Evolutionary conservation across 2,797 vertebrate genomes (phyloP).

Genomic region (Molossus molossus): DNA sequence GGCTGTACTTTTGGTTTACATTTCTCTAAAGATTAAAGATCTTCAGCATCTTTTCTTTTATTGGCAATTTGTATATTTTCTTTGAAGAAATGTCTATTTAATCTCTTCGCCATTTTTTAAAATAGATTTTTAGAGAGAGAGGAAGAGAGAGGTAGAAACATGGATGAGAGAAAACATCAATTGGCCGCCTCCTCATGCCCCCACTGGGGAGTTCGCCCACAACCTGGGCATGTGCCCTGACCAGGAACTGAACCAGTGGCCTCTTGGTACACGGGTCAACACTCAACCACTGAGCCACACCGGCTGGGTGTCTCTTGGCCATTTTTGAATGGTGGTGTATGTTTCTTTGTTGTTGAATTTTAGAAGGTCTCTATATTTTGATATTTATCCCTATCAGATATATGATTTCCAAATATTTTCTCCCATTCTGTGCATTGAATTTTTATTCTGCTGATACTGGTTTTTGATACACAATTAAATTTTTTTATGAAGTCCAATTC

Average conservation of each 20-base stretch:
- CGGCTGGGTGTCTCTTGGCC: too few relatives aligned
- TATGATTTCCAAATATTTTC: too few relatives aligned
- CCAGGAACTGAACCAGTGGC: too few relatives aligned
- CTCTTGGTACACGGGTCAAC: too few relatives aligned
- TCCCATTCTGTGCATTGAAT: too few relatives aligned
- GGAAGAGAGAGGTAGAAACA: too few relatives aligned
- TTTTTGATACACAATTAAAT: background rate
- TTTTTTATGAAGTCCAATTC: background rate
- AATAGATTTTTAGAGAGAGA: too few relatives aligned
- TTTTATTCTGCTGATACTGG: background rate
- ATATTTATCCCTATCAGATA: background rate
- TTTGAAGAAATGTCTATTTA: background rate
- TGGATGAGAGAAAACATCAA: too few relatives aligned
- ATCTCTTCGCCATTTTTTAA: background rate
- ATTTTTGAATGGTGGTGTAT: background rate
- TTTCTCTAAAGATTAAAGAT: background rate
- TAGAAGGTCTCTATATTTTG: background rate
- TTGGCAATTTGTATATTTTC: background rate
- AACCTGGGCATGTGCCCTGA: too few relatives aligned
- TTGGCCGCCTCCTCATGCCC: too few relatives aligned
- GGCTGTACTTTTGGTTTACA: background rate
- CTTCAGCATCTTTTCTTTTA: background rate
- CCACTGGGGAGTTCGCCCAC: too few relatives aligned
- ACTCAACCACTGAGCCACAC: too few relatives aligned
- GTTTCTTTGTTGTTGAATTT: constrained; percentile 10